These are phyloP conservation scores for Caranx ignobilis DNA, from an alignment of 2,113 vertebrate genomes.

Conservation along the genomic window DNA sequence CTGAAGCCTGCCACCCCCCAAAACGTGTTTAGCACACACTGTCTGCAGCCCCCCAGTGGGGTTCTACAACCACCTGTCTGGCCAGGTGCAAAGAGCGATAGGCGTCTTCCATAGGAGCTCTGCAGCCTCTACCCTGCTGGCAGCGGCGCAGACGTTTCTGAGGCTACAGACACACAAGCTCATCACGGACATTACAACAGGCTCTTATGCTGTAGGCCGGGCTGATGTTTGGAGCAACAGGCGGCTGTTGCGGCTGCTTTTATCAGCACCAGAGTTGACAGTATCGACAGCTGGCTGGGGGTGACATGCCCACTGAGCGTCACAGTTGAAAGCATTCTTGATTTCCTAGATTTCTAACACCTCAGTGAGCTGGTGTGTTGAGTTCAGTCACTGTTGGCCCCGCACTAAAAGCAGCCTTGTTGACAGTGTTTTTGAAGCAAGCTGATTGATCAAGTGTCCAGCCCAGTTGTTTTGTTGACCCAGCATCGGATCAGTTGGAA, in stretches of 20 bases:
- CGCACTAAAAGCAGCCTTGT: background rate
- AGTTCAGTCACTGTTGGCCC: background rate
- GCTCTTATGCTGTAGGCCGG: background rate
- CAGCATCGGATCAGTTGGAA: no score
- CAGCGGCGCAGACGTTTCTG: background rate
- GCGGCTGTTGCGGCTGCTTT: background rate
- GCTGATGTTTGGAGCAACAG: no score
- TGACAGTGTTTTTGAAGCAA: background rate
- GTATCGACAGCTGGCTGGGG: background rate
- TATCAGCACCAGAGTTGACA: background rate
- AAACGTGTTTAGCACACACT: no score
- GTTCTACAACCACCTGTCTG: no score
- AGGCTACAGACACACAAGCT: background rate
- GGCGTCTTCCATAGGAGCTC: no score
- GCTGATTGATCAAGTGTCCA: background rate
- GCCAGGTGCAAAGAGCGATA: no score
- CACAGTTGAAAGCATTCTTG: background rate
- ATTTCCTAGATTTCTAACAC: background rate
- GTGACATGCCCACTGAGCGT: background rate
- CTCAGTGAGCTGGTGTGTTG: background rate
- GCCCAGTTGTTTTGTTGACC: no score
- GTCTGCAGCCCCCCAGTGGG: no score
- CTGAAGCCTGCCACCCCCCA: no score
- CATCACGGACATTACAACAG: no score
- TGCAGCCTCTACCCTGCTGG: no score